A percentile compares a stretch with the other conserved stretches of the same genome.
Evolutionary conservation across 2,888 invertebrate species (phyloP).

Genomic region (Hirudinaria manillensis): DNA sequence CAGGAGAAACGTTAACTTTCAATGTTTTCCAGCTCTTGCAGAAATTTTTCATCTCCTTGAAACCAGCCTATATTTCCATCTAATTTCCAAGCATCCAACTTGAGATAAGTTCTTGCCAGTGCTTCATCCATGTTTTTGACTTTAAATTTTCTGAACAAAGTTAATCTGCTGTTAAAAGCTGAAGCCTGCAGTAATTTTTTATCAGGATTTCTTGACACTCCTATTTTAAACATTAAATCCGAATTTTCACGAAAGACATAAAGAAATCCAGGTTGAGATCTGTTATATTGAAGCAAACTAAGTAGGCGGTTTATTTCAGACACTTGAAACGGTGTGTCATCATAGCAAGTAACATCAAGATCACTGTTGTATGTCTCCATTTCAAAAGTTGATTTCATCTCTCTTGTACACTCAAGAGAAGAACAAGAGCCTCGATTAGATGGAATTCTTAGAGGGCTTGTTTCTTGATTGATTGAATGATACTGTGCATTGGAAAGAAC

Average conservation of each 20-base stretch:
- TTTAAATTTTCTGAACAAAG: neutral
- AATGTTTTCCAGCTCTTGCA: too few species aligned
- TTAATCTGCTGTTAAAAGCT: conserved; percentile 1
- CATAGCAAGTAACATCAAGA: neutral
- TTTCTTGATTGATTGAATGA: neutral
- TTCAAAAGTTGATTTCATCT: neutral
- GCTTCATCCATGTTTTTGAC: neutral
- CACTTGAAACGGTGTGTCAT: neutral
- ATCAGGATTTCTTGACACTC: conserved; percentile 17
- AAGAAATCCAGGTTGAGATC: neutral
- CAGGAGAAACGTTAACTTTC: too few species aligned
- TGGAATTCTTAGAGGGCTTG: neutral
- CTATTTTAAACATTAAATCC: conserved; percentile 15
- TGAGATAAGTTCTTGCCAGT: neutral
- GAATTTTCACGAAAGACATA: neutral
- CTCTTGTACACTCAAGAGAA: too few species aligned
- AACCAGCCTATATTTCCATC: neutral
- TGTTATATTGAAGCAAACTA: neutral
- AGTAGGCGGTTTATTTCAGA: neutral
- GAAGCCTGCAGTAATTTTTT: conserved; percentile 11
- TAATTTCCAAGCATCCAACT: neutral
- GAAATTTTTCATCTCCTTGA: neutral
- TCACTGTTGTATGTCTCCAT: neutral
- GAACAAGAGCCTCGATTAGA: too few species aligned
- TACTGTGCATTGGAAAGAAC: too few species aligned